Base-by-base conservation (phyloP, 2,888 invertebrate genomes). In the Mimas tiliae region DNA sequence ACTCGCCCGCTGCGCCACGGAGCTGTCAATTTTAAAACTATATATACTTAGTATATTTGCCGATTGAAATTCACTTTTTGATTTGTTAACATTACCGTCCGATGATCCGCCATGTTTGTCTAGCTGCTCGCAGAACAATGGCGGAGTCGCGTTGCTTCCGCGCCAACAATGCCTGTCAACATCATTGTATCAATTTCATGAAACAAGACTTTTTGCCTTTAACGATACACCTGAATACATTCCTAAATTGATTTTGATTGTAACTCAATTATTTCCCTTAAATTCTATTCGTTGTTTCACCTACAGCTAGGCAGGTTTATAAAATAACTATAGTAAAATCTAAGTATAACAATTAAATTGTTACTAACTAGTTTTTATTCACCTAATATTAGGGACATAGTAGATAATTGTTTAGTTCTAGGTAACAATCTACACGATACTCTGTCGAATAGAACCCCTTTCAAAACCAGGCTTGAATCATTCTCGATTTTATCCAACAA, bases 61-160 rank as follows among this genome's bases (percentile, higher is more conserved):
- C 38, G 14, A 34, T 65, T 58, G 65, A 48, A 19, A 65, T 16
- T 16, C 38, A 21, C 45, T 47, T 64, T 50, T 47, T 65, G 66
- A 42, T 66, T 55, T 55, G 63, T 66, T 63, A 65, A 48, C 55
- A 19, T 58, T 58, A 58, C 58, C 19, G 58, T 42, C 48, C 50
- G 50, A 42, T 55, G 16, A 42, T 42, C 34, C 19, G 62, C 34
- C 65, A 58, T 65, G 65, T 65, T 65, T 65, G 52, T 42, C 21
- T 64, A 52, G 48, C 65, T 53, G 48, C 52, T 38, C 53, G 51
- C 68, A 63, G 65, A 68, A 68, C 68, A 68, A 68, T 68, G 55
- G 66, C 16, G 21, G 50, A 16, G 52, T 52, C 52, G 50, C 48
- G 45, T 38, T 55, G 55, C 58, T 67, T 67, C 66, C 67, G 62